Conservation (phyloP, 2,113 vertebrate species). For the Pelecanus crispus region DNA sequence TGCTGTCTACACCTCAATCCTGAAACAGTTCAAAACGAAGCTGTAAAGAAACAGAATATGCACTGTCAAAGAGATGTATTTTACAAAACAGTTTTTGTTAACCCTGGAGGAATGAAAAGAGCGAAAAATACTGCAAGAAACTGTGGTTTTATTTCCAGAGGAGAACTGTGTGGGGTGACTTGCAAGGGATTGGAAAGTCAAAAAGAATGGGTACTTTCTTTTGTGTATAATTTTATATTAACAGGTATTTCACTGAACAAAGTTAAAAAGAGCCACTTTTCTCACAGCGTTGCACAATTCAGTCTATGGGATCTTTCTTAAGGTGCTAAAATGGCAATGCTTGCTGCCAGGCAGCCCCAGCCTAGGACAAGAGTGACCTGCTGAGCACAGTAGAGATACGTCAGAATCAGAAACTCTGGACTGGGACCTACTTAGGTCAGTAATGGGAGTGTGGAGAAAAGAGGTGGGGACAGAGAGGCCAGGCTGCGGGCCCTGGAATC, state of each 20-base stretch:
- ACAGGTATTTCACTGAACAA: neutral
- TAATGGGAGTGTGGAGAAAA: neutral
- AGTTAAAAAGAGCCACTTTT: neutral
- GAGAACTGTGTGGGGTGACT: neutral
- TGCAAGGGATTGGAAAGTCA: neutral
- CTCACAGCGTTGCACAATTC: neutral
- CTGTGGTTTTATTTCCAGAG: neutral
- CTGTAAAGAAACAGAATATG: neutral
- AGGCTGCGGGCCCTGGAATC: neutral
- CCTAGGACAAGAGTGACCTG: neutral
- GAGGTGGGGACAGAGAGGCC: neutral
- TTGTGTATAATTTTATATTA: neutral
- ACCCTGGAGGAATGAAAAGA: neutral
- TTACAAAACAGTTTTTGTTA: neutral
- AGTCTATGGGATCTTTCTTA: neutral
- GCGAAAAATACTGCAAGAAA: neutral
- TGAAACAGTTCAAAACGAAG: neutral
- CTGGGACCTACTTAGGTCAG: neutral
- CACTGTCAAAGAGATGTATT: neutral
- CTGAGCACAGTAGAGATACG: neutral
- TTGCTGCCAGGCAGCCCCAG: neutral
- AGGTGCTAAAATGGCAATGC: neutral
- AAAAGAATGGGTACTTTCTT: neutral
- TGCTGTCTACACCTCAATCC: neutral
- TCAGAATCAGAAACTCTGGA: neutral